Evolutionary conservation across 1,140 invertebrate species (phyloP), one percentile per base, ranked within the genome.

Genomic region (Caerostris darwini): DNA sequence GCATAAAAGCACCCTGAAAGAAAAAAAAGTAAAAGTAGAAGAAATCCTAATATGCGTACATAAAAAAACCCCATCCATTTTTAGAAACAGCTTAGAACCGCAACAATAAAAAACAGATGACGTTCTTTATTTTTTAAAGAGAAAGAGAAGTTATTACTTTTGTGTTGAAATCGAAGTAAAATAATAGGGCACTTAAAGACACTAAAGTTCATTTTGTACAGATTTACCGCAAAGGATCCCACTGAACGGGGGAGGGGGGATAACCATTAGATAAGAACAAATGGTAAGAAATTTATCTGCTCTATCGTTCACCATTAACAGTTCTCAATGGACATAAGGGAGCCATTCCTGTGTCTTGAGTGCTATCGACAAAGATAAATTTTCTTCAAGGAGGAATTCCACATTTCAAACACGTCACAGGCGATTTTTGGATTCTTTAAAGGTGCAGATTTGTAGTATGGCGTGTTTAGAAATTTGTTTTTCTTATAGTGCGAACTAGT

Each of bases 301-400:
- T 59, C 67, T 77, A 71, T 90, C 88, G 50, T 34, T 90, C 88
- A 90, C 88, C 88, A 90, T 90, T 90, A 90, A 77, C 88, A 90
- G 88, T 19, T 57, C 50, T 69, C 88, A 77, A 77, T 90, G 54
- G 67, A 34, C 88, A 71, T 67, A 59, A 61, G 67, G 34, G 88
- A 54, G 17, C 88, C 88, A 77, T 57, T 87, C 59, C 3, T 14
- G 53, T 90, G 67, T 71, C 85, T 90, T 17, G 83, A 17, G 1
- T 17, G 1, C 83, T 85, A 85, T 85, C 56, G 83, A 85, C 83
- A 5, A 50, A 85, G 83, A 56, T 59, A 59, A 67, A 58, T 61
- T 17, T n/a, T 8, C 19, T 12, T 77, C 58, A 57, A 90, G 50
- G 5, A 57, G 12, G n/a, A 61, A 90, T 90, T 77, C 61, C 54